Conservation (phyloP, 2,888 invertebrate genomes). For the Therioaphis trifolii region DNA sequence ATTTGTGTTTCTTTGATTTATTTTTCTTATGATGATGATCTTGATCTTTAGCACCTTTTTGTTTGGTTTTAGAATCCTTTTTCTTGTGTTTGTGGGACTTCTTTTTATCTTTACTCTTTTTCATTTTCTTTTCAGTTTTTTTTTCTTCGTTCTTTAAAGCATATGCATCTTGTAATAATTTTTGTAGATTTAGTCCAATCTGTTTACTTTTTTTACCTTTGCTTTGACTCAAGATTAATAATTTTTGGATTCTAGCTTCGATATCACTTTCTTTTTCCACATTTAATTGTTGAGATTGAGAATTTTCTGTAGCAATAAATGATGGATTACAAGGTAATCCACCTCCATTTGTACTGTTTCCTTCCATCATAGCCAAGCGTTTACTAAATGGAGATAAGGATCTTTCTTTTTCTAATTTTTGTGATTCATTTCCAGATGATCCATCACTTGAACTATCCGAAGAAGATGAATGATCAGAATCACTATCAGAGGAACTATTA, state of each 20-base stretch:
- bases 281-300: slow-evolving; percentile 22
- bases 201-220: slow-evolving; percentile 57
- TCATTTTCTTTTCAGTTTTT: slow-evolving; percentile 39
- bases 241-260: slow-evolving; percentile 54
- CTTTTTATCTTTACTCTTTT: slow-evolving; percentile 56
- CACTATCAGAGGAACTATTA: slow-evolving; percentile 72
- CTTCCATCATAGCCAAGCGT: slow-evolving; percentile 75
- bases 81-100: slow-evolving; percentile 59
- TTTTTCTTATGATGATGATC: slow-evolving; percentile 61
- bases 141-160: slow-evolving; percentile 53
- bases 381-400: slow-evolving; percentile 86
- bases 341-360: slow-evolving; percentile 49
- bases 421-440: slow-evolving; percentile 63
- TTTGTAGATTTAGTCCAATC: slow-evolving; percentile 41
- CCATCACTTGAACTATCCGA: slow-evolving; percentile 75
- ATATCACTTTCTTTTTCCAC: slow-evolving; percentile 48
- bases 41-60: slow-evolving; percentile 47
- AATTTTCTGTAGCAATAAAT: slow-evolving; percentile 44
- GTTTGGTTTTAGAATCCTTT: slow-evolving; percentile 57
- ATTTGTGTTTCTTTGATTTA: slow-evolving; percentile 56
- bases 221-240: slow-evolving; percentile 36
- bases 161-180: slow-evolving; percentile 54
- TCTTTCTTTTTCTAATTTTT: slow-evolving; percentile 71
- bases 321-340: slow-evolving; percentile 58
- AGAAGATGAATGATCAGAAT: slow-evolving; percentile 72